Evolutionary conservation across 2,888 invertebrate genomes (phyloP).

Genomic region (Tuberolachnus salignus): DNA sequence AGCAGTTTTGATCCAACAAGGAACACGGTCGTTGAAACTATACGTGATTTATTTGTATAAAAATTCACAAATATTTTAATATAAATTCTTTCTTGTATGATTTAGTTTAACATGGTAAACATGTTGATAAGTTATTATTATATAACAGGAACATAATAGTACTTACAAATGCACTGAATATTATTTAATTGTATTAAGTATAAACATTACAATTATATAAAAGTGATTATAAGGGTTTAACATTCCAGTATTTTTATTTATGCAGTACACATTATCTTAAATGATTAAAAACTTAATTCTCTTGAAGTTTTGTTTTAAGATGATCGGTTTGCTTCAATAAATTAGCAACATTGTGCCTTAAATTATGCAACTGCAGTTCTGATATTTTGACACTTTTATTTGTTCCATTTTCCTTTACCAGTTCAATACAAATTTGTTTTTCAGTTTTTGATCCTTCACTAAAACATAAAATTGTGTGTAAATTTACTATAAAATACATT

Average conservation of each 20-base stretch:
- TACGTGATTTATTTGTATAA: neutral
- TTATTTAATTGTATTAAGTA: conserved; percentile 1
- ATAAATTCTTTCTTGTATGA: neutral
- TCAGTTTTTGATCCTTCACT: conserved; percentile 33
- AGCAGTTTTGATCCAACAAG: neutral
- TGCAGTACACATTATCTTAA: conserved; percentile 4
- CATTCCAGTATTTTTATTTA: conserved; percentile 24
- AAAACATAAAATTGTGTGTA: conserved; percentile 15
- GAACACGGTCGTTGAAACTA: neutral
- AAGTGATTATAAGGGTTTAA: neutral
- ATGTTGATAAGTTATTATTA: too few species aligned
- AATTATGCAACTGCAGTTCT: conserved; percentile 28
- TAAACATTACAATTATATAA: conserved; percentile 12
- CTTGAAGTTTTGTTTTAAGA: conserved; percentile 43
- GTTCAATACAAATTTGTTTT: conserved; percentile 28
- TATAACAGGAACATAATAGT: conserved; percentile 3
- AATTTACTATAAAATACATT: neutral
- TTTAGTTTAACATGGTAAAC: conserved; percentile 4
- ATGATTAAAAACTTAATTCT: neutral
- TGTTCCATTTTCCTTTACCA: conserved; percentile 19
- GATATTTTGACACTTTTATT: conserved; percentile 39
- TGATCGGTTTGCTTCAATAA: conserved; percentile 42
- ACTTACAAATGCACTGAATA: conserved; percentile 21
- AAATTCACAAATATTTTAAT: too few species aligned
- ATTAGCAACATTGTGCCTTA: conserved; percentile 38